phyloP scores from a whole-genome alignment of 2,113 vertebrate species.

The Noturus placidus region DNA sequence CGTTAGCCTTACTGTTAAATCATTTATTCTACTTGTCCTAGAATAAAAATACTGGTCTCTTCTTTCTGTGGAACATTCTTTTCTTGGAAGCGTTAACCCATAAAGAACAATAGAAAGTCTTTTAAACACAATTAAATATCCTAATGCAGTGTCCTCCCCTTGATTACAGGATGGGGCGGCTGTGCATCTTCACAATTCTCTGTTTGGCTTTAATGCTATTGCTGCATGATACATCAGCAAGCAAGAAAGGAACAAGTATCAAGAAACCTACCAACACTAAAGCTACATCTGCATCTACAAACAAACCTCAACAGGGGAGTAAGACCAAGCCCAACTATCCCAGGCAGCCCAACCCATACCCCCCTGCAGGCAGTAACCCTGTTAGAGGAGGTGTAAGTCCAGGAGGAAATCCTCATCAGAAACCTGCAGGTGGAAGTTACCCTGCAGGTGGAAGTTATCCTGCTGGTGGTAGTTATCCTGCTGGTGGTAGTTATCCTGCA shows the following conservation, averaged over 20 bases:
- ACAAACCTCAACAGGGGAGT: conserved; percentile 60
- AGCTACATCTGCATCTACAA: conserved; percentile 9
- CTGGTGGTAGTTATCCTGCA: not conserved
- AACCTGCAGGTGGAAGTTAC: conserved; percentile 45
- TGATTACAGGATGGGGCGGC: conserved; percentile 58
- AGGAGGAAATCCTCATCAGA: no score
- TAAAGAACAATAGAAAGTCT: not conserved
- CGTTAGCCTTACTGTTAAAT: not conserved
- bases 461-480: not conserved
- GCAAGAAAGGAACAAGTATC: conserved; percentile 42
- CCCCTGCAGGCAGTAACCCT: conserved; percentile 52
- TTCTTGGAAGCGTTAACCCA: not conserved
- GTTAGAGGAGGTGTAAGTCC: conserved; percentile 12
- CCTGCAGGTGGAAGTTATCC: conserved; percentile 23
- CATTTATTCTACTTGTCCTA: not conserved
- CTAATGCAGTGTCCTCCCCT: not conserved
- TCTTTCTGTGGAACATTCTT: not conserved
- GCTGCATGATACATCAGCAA: conserved; percentile 60
- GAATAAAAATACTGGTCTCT: not conserved
- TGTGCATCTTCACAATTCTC: conserved; percentile 43
- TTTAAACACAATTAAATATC: not conserved
- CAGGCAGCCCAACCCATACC: conserved; percentile 58
- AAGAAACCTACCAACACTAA: conserved; percentile 28
- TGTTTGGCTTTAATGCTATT: conserved; percentile 58
- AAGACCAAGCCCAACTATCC: conserved; percentile 61